Percentiles rank a stretch among this genome's conserved stretches.
Conservation (phyloP, 2,888 invertebrate genomes). For the Lamellibrachia columna region DNA sequence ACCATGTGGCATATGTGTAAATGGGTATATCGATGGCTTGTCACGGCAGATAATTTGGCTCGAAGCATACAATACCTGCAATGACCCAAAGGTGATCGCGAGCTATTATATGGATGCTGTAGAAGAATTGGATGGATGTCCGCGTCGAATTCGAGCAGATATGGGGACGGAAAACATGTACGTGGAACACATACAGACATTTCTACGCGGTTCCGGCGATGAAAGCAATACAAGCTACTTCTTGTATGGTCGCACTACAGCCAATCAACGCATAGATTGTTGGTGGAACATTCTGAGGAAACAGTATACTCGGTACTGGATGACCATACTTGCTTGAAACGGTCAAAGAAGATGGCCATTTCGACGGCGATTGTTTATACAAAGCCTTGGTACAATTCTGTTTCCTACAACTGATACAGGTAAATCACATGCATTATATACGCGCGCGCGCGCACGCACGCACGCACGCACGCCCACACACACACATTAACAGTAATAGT, state of each 20-base stretch:
- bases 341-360: too few relatives aligned
- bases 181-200: background rate
- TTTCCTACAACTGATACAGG: too few relatives aligned
- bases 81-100: slow-evolving; percentile 37
- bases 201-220: background rate
- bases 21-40: slow-evolving; percentile 43
- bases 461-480: too few relatives aligned
- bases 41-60: slow-evolving; percentile 42
- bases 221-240: background rate
- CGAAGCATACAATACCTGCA: slow-evolving; percentile 37
- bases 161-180: slow-evolving; percentile 19
- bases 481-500: too few relatives aligned
- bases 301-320: too few relatives aligned
- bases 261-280: slow-evolving; percentile 8
- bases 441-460: too few relatives aligned
- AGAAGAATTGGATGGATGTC: slow-evolving; percentile 2
- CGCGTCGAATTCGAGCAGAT: slow-evolving; percentile 7
- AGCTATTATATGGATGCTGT: slow-evolving; percentile 24
- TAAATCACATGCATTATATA: too few relatives aligned
- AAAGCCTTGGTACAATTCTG: too few relatives aligned
- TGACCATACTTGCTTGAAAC: too few relatives aligned
- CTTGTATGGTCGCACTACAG: slow-evolving; percentile 13
- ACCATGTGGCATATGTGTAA: slow-evolving; percentile 43
- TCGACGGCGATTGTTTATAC: too few relatives aligned
- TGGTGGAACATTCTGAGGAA: too few relatives aligned